A percentile compares a stretch with the other conserved stretches of the same genome.
These are phyloP conservation scores for Crotalus tigris DNA, from an alignment of 2,113 vertebrate genomes.

Conservation along the genomic window DNA sequence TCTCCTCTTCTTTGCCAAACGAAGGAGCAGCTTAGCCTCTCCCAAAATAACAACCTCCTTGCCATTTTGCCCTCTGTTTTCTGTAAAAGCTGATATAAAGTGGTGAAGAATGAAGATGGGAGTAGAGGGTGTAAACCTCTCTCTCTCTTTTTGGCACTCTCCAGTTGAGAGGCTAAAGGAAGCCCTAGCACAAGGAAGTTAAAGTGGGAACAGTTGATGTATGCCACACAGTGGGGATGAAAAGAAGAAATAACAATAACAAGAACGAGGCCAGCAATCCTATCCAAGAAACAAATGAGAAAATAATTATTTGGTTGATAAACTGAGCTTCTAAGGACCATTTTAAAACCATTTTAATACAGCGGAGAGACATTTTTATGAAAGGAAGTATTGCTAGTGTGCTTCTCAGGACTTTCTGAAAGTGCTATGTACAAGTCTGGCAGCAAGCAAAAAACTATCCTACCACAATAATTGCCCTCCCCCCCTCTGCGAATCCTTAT, in stretches of 20 bases:
- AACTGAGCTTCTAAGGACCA: neutral
- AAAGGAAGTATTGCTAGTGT: neutral
- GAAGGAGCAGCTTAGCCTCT: neutral
- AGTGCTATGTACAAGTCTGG: neutral
- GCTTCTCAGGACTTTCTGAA: neutral
- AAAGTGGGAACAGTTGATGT: neutral
- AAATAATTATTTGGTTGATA: neutral
- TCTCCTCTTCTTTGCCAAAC: neutral
- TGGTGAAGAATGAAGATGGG: neutral
- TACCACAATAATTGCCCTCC: neutral
- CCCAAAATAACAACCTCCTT: neutral
- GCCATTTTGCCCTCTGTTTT: neutral
- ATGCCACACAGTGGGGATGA: neutral
- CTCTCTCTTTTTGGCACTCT: neutral
- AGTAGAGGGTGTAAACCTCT: neutral
- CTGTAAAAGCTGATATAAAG: neutral
- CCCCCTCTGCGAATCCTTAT: neutral
- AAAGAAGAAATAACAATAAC: neutral
- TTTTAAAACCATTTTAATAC: neutral
- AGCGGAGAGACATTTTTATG: neutral
- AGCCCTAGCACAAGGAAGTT: neutral
- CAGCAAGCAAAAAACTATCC: neutral
- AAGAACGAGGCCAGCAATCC: neutral
- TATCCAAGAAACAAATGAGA: neutral
- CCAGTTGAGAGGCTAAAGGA: neutral